phyloP scores from a whole-genome alignment of 2,888 invertebrate genomes.

The Folsomia candida region DNA sequence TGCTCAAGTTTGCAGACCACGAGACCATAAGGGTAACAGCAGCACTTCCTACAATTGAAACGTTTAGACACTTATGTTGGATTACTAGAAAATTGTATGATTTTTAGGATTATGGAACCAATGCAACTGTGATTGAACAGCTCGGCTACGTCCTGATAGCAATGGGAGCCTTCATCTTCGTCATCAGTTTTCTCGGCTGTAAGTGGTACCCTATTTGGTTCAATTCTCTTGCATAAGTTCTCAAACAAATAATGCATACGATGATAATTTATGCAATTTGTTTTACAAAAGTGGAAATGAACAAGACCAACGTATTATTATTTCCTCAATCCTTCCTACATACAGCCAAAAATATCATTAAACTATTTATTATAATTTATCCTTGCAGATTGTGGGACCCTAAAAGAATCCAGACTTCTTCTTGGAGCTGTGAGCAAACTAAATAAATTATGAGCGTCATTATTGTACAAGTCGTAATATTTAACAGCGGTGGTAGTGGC shows the following conservation, averaged over 20 bases:
- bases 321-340: too few species aligned
- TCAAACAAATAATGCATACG: too few species aligned
- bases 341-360: too few species aligned
- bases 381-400: slow-evolving; percentile 69
- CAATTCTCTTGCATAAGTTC: too few species aligned
- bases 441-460: too few species aligned
- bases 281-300: too few species aligned
- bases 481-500: too few species aligned
- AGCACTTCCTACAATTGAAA: background rate
- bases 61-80: background rate
- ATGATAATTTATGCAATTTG: too few species aligned
- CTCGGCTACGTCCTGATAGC: slow-evolving; percentile 68
- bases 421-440: slow-evolving; percentile 66
- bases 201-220: too few species aligned
- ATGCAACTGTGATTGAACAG: slow-evolving; percentile 62
- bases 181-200: slow-evolving; percentile 71
- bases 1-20: slow-evolving; percentile 61
- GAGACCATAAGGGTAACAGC: slow-evolving; percentile 62
- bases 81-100: background rate
- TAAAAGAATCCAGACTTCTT: slow-evolving; percentile 66
- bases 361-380: too few species aligned
- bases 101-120: slow-evolving; percentile 46
- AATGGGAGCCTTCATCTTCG: slow-evolving; percentile 67
- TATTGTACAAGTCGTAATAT: too few species aligned
- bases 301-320: too few species aligned